Base-by-base conservation (phyloP, 2,888 invertebrate genomes). In the Gonocerus acuteangulatus region DNA sequence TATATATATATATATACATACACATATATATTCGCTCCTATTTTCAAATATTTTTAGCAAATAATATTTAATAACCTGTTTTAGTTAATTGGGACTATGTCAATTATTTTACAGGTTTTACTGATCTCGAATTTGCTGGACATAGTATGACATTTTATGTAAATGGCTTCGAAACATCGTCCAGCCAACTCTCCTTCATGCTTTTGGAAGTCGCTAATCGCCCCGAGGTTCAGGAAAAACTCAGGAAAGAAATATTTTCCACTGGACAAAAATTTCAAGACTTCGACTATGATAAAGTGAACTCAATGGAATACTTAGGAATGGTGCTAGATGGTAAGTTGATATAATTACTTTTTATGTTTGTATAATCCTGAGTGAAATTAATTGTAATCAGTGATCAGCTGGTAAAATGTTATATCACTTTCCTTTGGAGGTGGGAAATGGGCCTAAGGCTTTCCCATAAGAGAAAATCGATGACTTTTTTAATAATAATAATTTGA, bases 71-170 rank as follows among this genome's bases (percentile, higher is more conserved):
- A n/a, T n/a, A n/a, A n/a, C n/a, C n/a, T n/a, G n/a, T n/a, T n/a
- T n/a, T n/a, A n/a, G n/a, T n/a, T n/a, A n/a, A n/a, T n/a, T n/a
- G n/a, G n/a, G n/a, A n/a, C n/a, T n/a, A n/a, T n/a, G n/a, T 47
- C 6, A 16, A 47, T 19, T 47, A 4, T 9, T 44, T 54, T 54
- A 4, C 32, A 56, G 56, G 1, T 1, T 56, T 44, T 27, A 45
- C 48, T n/a, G 44, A 49, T 7, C 16, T 51, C 1, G 63, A 63
- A 21, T 36, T 61, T 54, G 45, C 63, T 4, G 48, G 48, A 7
- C 60, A 61, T 44, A 32, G 60, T 15, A 22, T 56, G 34, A 63
- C 60, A 1, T 63, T 63, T 32, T 60, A 60, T 22, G 48, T 61
- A 13, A 60, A 63, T 21, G 57, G 49, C 11, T 49, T 36, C 6